Conservation (phyloP, 2,113 vertebrate species). For the Rynchops niger region DNA sequence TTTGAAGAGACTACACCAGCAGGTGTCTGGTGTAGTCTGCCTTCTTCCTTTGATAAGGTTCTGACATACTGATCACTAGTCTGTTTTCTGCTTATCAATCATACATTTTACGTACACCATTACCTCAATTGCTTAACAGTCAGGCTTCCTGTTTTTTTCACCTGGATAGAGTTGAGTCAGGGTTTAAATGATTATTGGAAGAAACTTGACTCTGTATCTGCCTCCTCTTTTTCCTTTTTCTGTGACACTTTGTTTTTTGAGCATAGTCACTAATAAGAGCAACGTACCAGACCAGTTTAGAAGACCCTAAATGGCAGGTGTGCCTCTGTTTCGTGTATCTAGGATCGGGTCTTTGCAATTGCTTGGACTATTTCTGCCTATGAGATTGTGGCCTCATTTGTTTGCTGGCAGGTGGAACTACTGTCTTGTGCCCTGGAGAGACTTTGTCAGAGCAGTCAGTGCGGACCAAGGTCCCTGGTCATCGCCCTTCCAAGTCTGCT, state of each 20-base stretch:
- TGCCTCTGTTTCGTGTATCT: not conserved
- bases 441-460: not conserved
- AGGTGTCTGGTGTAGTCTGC: not conserved
- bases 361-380: not conserved
- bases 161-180: not conserved
- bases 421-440: not conserved
- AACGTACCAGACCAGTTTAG: accelerated
- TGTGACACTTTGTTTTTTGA: not conserved
- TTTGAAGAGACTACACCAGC: not conserved
- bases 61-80: not conserved
- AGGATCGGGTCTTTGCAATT: not conserved
- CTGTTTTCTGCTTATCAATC: not conserved
- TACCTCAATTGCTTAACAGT: not conserved
- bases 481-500: not conserved
- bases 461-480: accelerated
- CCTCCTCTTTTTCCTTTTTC: not conserved
- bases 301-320: not conserved
- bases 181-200: not conserved
- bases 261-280: not conserved
- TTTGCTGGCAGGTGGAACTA: not conserved
- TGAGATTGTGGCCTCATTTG: accelerated
- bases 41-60: not conserved
- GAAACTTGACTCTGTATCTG: not conserved
- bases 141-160: not conserved
- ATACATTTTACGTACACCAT: not conserved